A percentile compares a stretch with the other conserved stretches of the same genome.
Evolutionary conservation across 2,888 invertebrate species (phyloP).

Genomic region (Gymnoscelis rufifasciata): DNA sequence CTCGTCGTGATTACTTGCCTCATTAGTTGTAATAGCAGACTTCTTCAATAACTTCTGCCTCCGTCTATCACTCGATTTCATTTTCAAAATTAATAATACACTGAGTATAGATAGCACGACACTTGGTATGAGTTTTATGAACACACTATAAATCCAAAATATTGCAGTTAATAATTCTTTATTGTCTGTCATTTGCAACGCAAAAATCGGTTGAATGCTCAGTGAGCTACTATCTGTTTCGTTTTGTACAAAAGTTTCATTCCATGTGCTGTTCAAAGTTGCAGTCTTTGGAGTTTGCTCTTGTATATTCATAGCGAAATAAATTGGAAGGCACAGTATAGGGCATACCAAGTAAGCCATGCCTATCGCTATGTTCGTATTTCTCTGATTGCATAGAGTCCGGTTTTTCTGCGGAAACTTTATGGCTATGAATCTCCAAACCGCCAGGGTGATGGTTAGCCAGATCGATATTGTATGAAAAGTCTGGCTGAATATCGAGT

Average conservation of each 20-base stretch:
- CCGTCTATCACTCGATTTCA: conserved; percentile 88
- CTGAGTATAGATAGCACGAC: conserved; percentile 90
- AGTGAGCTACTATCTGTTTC: conserved; percentile 26
- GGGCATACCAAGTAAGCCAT: conserved; percentile 90
- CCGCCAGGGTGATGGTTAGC: conserved; percentile 93
- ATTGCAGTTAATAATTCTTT: conserved; percentile 83
- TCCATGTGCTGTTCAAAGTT: conserved; percentile 43
- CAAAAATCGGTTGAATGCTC: conserved; percentile 76
- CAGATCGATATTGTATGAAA: conserved; percentile 95
- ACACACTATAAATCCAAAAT: conserved; percentile 95
- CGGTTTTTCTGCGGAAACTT: conserved; percentile 91
- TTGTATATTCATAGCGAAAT: conserved; percentile 86
- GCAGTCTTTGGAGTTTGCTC: conserved; percentile 45
- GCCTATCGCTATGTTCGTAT: conserved; percentile 86
- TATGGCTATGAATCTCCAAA: conserved; percentile 94
- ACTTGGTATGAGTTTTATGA: conserved; percentile 95
- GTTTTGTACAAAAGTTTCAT: conserved; percentile 42
- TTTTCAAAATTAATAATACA: conserved; percentile 85
- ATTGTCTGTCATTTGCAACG: conserved; percentile 82
- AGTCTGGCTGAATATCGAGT: conserved; percentile 93
- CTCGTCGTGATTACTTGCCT: too few species aligned
- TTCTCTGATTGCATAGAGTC: conserved; percentile 88
- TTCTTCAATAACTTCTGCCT: conserved; percentile 83
- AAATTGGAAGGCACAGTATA: conserved; percentile 89
- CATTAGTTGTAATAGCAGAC: conserved; percentile 59